Base-by-base conservation (phyloP, 2,113 vertebrate genomes). In the Silurus meridionalis region DNA sequence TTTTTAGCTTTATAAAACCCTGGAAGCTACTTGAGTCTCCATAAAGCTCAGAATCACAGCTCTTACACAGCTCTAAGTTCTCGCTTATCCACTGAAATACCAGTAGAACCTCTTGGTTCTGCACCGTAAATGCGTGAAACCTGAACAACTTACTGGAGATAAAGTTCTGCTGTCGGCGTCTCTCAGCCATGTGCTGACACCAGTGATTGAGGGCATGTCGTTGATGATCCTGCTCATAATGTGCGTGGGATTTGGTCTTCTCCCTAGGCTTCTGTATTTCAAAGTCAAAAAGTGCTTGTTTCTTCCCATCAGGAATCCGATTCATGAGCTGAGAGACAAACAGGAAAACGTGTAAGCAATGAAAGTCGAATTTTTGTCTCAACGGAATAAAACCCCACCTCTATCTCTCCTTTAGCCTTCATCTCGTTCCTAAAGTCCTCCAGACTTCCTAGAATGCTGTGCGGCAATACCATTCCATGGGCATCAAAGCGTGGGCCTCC, bases 371-470 rank as follows among this genome's bases (percentile, higher is more conserved):
- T 6, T 66, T 69, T 64, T 64, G 61, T 66, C 11, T 28, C 1
- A 67, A 28, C 17, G 50, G 9, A 74, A 23, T 23, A 53, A 77
- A 52, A 53, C n/a, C 2, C 5, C 87, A 98, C 98, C 95, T 94
- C 91, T 17, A 83, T 83, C 58, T 97, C 94, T 86, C 95, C 95
- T 92, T 92, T 95, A 86, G 92, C 91, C 87, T 95, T 69, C 78
- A 96, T 95, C 90, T 96, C 96, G 88, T 83, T 93, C 90, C 83
- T 95, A 50, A 97, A 96, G 83, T 97, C 96, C 84, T 96, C 94
- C 67, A 97, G 93, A 86, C 88, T 96, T 87, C 97, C 97, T 93
- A 99, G 92, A 88, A 99, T 95, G 88, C 96, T 96, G 89, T 98
- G 97, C 4, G 97, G 94, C 87, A 97, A 95, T 89, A 99, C 90